These are phyloP conservation scores for Zygogramma bicolorata DNA, from an alignment of 2,888 invertebrate species.

Conservation along the genomic window DNA sequence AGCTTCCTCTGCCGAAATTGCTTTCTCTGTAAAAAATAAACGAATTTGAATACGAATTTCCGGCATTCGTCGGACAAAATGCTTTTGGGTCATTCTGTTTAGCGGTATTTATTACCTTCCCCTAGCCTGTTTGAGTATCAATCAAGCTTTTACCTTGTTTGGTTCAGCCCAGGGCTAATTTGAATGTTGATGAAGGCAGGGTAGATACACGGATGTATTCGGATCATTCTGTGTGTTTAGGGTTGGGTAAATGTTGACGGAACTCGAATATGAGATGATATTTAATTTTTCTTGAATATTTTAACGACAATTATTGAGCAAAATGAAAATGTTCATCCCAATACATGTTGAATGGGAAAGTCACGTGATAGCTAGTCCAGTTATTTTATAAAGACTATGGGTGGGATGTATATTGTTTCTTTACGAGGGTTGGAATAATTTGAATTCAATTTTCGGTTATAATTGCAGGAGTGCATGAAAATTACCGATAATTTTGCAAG, in stretches of 20 bases:
- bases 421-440: too few species aligned
- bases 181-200: constrained; percentile 24
- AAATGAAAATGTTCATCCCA: background rate
- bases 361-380: too few species aligned
- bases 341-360: too few species aligned
- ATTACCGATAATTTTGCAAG: too few species aligned
- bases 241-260: background rate
- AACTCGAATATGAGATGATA: background rate
- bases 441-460: too few species aligned
- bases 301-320: background rate
- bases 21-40: background rate
- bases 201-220: background rate
- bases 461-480: too few species aligned
- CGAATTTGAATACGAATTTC: background rate
- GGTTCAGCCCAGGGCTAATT: constrained; percentile 13
- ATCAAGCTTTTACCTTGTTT: constrained; percentile 6
- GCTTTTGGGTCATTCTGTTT: background rate
- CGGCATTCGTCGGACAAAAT: background rate
- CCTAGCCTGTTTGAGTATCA: background rate
- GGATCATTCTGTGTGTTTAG: background rate
- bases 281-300: background rate
- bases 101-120: background rate
- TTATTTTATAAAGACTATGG: too few species aligned
- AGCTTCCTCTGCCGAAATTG: background rate
- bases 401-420: too few species aligned